Percentiles rank a stretch among this genome's conserved stretches.
Evolutionary conservation across 2,888 invertebrate species (phyloP).

Genomic region (Agrotis clavis): DNA sequence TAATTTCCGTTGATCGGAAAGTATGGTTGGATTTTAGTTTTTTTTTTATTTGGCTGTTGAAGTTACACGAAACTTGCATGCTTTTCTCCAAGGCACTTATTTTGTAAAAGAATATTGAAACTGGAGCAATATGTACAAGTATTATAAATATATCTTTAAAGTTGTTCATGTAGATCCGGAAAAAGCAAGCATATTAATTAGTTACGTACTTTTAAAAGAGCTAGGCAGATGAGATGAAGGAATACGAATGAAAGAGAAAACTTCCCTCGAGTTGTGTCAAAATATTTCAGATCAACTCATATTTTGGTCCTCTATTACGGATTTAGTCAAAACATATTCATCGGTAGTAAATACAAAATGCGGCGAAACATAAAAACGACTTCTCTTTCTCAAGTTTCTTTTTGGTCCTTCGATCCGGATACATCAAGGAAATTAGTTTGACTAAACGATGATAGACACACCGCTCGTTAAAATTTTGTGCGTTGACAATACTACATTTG

Average conservation of each 20-base stretch:
- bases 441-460: conserved; percentile 47
- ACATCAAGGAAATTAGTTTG: conserved; percentile 45
- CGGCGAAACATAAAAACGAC: not conserved
- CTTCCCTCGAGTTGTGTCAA: not conserved
- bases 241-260: not conserved
- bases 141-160: no score
- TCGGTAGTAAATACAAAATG: not conserved
- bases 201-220: not conserved
- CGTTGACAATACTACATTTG: conserved; percentile 37
- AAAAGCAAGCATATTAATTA: no score
- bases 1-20: conserved; percentile 58
- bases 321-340: not conserved
- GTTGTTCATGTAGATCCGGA: not conserved
- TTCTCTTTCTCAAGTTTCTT: not conserved
- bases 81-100: not conserved
- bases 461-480: conserved; percentile 53
- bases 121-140: not conserved
- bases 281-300: not conserved
- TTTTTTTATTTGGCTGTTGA: not conserved
- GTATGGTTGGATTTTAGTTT: conserved; percentile 29
- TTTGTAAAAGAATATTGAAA: not conserved
- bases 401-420: conserved; percentile 39
- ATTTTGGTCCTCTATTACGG: not conserved
- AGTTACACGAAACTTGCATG: conserved; percentile 20
- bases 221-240: not conserved